Evolutionary conservation across 2,797 vertebrate genomes (phyloP).

Genomic region (Cirrhinus mrigala): DNA sequence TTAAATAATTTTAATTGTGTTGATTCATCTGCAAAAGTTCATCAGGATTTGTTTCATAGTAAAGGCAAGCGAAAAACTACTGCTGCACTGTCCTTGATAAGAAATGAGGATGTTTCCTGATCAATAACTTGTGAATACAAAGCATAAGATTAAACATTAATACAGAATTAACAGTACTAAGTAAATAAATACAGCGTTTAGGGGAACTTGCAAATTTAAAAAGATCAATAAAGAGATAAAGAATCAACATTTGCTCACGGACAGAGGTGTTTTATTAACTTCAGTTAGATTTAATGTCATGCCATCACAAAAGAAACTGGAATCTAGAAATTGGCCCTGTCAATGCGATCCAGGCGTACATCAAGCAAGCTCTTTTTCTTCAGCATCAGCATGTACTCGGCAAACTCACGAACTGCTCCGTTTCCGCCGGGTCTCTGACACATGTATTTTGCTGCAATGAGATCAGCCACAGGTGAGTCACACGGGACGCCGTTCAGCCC

Average conservation of each 20-base stretch:
- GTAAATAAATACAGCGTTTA: too few species aligned
- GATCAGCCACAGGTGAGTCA: not conserved
- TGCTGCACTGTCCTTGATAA: too few species aligned
- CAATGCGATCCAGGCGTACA: constrained; percentile 8
- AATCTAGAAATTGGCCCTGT: constrained; percentile 13
- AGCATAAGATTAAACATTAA: not conserved
- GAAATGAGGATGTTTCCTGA: not conserved
- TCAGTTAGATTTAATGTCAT: too few species aligned
- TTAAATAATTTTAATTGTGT: too few species aligned
- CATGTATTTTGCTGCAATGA: constrained; percentile 43
- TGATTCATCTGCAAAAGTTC: too few species aligned
- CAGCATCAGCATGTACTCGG: constrained; percentile 28
- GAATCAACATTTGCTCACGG: not conserved
- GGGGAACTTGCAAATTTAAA: not conserved
- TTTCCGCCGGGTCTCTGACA: constrained; percentile 35
- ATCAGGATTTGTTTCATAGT: too few species aligned
- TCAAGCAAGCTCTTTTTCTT: not conserved
- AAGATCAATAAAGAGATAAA: not conserved
- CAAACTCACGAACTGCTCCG: constrained; percentile 45
- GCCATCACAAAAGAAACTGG: not conserved
- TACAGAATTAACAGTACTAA: not conserved
- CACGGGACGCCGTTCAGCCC: constrained; percentile 39
- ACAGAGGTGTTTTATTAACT: not conserved
- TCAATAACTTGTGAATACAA: not conserved
- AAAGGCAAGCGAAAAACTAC: too few species aligned